Conservation (phyloP, 2,113 vertebrate genomes). For the Chaenogobius annularis region DNA sequence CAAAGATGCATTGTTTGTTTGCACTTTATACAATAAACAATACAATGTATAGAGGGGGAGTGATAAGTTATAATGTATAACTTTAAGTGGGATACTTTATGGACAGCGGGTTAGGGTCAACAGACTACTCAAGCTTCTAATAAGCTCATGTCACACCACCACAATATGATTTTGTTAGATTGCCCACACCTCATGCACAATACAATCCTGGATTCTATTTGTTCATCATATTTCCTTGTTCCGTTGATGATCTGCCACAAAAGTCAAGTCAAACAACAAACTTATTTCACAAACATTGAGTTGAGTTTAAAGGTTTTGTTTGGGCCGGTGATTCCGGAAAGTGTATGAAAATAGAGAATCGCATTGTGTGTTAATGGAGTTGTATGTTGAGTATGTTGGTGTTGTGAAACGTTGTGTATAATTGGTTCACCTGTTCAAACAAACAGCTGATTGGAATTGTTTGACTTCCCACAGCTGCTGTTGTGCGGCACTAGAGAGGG, state of each 20-base stretch:
- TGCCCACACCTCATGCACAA: too few species aligned
- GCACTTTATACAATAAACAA: not conserved
- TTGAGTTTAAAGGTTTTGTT: not conserved
- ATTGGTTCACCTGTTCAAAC: constrained; percentile 27
- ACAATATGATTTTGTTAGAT: too few species aligned
- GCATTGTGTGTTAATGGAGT: not conserved
- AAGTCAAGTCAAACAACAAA: too few species aligned
- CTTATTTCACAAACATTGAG: not conserved
- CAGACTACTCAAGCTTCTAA: too few species aligned
- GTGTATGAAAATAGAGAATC: not conserved
- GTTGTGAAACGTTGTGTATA: not conserved
- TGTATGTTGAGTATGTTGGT: not conserved
- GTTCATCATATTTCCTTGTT: too few species aligned
- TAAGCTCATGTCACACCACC: too few species aligned
- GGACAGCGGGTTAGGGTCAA: too few species aligned
- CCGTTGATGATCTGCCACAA: too few species aligned
- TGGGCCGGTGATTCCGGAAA: not conserved
- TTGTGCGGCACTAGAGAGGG: constrained; percentile 7
- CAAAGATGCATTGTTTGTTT: not conserved
- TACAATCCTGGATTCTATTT: too few species aligned
- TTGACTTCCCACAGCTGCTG: constrained; percentile 15
- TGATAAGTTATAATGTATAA: too few species aligned
- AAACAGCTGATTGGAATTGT: constrained; percentile 22
- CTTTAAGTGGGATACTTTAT: too few species aligned
- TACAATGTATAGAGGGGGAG: too few species aligned